Evolutionary conservation across 2,888 invertebrate genomes (phyloP).

Genomic region (Macrostomum cliftonense): DNA sequence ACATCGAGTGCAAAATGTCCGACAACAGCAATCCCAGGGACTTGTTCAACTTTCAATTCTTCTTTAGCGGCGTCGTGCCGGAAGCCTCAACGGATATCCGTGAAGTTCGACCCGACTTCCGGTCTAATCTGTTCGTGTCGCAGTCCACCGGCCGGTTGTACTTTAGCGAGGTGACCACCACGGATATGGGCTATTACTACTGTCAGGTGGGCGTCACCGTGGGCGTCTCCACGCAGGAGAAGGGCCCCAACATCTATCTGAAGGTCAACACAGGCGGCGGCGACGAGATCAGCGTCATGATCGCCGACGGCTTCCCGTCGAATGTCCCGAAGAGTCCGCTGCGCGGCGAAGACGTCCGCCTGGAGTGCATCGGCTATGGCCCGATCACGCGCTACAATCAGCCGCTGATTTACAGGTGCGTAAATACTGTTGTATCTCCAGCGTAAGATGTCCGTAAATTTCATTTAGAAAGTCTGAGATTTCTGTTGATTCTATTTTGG

Average conservation of each 20-base stretch:
- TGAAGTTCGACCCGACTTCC: slow-evolving; percentile 55
- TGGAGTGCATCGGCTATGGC: slow-evolving; percentile 88
- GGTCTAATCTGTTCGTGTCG: slow-evolving; percentile 63
- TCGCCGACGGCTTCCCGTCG: slow-evolving; percentile 68
- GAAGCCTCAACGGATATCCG: too few relatives aligned
- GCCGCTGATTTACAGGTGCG: too few relatives aligned
- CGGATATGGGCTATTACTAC: slow-evolving; percentile 37
- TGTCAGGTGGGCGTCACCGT: slow-evolving; percentile 14
- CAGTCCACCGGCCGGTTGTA: slow-evolving; percentile 69
- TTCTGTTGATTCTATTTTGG: too few relatives aligned
- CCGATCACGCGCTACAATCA: slow-evolving; percentile 38
- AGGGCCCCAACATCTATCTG: slow-evolving; percentile 1
- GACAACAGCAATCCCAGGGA: slow-evolving; percentile 36
- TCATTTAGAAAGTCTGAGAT: too few relatives aligned
- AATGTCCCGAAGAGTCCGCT: slow-evolving; percentile 77
- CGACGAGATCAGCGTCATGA: background rate
- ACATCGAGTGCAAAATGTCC: slow-evolving; percentile 47
- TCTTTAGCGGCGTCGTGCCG: too few relatives aligned
- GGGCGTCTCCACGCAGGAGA: slow-evolving; percentile 1
- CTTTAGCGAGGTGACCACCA: slow-evolving; percentile 73
- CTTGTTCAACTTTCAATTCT: background rate
- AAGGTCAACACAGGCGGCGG: background rate
- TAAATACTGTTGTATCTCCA: too few relatives aligned
- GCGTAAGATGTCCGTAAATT: too few relatives aligned
- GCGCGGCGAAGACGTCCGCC: slow-evolving; percentile 66